A percentile compares a stretch with the other conserved stretches of the same genome.
These are phyloP conservation scores for Hirtodrosophila confusa DNA, from an alignment of 2,888 invertebrate species.

Conservation along the genomic window DNA sequence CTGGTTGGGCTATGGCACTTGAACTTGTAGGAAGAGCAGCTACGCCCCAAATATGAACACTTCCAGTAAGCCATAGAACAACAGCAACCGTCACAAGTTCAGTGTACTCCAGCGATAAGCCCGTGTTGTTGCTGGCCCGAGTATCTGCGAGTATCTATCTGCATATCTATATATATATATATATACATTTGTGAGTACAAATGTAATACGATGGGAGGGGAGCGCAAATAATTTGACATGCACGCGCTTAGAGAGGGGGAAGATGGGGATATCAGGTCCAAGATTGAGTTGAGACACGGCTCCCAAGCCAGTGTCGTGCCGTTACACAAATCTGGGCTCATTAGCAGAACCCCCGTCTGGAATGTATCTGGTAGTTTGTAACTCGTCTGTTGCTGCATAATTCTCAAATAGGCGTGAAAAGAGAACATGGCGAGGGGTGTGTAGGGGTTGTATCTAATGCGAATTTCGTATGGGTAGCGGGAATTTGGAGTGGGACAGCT, in stretches of 20 bases:
- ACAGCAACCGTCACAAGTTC: constrained; percentile 50
- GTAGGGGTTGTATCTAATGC: constrained; percentile 58
- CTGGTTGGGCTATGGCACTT: constrained; percentile 29
- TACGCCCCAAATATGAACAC: constrained; percentile 67
- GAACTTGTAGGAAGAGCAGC: constrained; percentile 56
- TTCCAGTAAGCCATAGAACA: constrained; percentile 16
- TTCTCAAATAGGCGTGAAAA: constrained; percentile 68
- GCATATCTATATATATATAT: constrained; percentile 7
- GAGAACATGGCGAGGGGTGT: constrained; percentile 40
- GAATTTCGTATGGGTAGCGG: constrained; percentile 48
- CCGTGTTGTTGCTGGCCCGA: constrained; percentile 21
- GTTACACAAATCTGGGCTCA: constrained; percentile 68
- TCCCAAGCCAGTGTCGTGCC: constrained; percentile 59
- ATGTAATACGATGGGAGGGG: constrained; percentile 1
- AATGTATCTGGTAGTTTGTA: constrained; percentile 26
- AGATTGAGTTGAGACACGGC: constrained; percentile 18
- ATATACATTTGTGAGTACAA: constrained; percentile 13
- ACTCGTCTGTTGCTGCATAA: constrained; percentile 52
- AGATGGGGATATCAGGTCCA: constrained; percentile 11
- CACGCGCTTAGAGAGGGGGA: constrained; percentile 10
- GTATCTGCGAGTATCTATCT: constrained; percentile 26
- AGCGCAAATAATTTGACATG: constrained; percentile 41
- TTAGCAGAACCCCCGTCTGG: constrained; percentile 51
- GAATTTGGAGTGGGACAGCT: constrained; percentile 36
- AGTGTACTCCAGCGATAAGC: constrained; percentile 69